Evolutionary conservation across 2,888 invertebrate genomes (phyloP).

Genomic region (Cancer borealis): DNA sequence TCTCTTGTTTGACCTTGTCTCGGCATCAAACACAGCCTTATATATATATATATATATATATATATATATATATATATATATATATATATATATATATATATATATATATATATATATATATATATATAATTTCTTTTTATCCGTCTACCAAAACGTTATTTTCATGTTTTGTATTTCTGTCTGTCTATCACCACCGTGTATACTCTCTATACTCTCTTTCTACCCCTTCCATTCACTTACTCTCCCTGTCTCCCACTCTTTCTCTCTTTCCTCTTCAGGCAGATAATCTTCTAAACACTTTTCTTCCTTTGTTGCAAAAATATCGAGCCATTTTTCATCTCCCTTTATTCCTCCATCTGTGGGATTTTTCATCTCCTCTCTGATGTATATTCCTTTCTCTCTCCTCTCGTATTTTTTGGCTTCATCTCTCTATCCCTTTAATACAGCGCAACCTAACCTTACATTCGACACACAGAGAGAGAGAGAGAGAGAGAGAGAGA

Average conservation of each 20-base stretch:
- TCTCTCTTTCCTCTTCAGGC: background rate
- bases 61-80: no score
- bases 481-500: conserved; percentile 42
- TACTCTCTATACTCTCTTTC: background rate
- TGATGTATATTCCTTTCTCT: background rate
- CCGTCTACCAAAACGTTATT: background rate
- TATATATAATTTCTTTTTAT: background rate
- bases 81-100: no score
- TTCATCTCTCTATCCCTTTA: background rate
- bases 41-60: no score
- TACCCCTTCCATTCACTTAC: background rate
- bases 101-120: no score
- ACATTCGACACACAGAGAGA: background rate
- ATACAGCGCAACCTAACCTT: background rate
- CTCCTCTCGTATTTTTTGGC: background rate
- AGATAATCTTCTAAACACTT: background rate
- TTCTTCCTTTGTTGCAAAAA: conserved; percentile 2
- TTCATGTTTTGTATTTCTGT: background rate
- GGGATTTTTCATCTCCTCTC: background rate
- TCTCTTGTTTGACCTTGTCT: background rate
- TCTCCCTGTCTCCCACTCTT: background rate
- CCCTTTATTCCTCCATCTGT: background rate
- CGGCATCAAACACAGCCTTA: background rate
- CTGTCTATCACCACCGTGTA: background rate
- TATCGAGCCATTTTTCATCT: background rate